phyloP scores from a whole-genome alignment of 2,888 invertebrate species.

The Eristalis intricaria region DNA sequence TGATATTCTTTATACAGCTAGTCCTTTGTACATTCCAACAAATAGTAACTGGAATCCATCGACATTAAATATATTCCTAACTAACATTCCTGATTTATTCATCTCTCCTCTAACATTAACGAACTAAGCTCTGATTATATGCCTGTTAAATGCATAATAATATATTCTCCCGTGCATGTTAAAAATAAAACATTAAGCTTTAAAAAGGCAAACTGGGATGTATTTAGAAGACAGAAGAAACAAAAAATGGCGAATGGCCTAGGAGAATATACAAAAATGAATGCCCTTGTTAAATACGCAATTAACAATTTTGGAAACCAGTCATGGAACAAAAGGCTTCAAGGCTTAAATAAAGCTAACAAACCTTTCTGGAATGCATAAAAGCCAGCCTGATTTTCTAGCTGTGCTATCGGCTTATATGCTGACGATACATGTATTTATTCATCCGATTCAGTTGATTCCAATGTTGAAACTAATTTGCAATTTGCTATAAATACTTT shows the following conservation, averaged over 20 bases:
- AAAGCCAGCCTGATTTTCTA: background rate
- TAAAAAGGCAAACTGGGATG: background rate
- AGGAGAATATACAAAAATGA: background rate
- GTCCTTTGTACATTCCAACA: background rate
- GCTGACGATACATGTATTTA: too few relatives aligned
- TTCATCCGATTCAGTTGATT: background rate
- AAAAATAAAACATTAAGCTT: background rate
- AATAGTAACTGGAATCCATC: background rate
- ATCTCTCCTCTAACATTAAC: background rate
- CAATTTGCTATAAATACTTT: background rate
- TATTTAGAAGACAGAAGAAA: background rate
- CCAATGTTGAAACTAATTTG: background rate
- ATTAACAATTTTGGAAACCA: background rate
- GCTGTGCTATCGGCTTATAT: background rate
- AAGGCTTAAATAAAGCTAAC: background rate
- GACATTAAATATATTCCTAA: background rate
- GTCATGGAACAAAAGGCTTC: background rate
- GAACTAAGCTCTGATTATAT: background rate
- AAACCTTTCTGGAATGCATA: background rate
- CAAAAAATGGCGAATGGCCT: background rate
- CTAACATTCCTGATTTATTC: background rate
- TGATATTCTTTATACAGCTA: background rate
- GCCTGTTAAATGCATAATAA: background rate
- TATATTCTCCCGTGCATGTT: background rate
- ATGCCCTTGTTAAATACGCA: background rate